Percentiles rank a stretch among this genome's conserved stretches.
Evolutionary conservation across 2,113 vertebrate species (phyloP).

Genomic region (Aramus guarauna): DNA sequence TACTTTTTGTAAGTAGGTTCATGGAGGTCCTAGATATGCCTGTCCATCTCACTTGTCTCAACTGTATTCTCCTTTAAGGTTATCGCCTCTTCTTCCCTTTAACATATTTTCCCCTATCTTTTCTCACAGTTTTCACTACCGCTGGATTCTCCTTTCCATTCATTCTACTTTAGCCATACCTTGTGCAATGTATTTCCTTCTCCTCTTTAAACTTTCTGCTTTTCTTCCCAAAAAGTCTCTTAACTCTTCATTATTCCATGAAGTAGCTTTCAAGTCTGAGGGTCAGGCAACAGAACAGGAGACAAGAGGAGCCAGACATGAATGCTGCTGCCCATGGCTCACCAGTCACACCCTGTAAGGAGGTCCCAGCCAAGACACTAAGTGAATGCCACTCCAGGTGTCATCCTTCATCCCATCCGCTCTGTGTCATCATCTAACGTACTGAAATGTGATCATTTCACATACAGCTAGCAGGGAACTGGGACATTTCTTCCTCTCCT

Average conservation of each 20-base stretch:
- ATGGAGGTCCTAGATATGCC: background rate
- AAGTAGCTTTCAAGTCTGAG: background rate
- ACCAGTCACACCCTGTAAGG: background rate
- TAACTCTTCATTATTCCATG: background rate
- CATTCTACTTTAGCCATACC: background rate
- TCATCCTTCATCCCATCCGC: background rate
- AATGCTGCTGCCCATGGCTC: fast-evolving
- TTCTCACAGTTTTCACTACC: background rate
- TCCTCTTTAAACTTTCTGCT: background rate
- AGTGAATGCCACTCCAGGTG: background rate
- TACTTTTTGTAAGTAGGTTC: background rate
- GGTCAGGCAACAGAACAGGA: background rate
- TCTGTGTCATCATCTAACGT: background rate
- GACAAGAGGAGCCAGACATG: background rate
- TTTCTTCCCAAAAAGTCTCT: background rate
- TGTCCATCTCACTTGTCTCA: background rate
- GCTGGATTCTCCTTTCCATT: background rate
- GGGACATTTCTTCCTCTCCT: background rate
- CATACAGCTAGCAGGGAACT: background rate
- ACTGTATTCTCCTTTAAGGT: background rate
- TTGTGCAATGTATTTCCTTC: background rate
- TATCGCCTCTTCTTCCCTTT: background rate
- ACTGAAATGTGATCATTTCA: background rate
- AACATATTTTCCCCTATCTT: background rate
- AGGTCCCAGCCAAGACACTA: background rate